Evolutionary conservation across 2,113 vertebrate species (phyloP), one percentile per base, ranked within the genome.

Genomic region (Malurus elegans): DNA sequence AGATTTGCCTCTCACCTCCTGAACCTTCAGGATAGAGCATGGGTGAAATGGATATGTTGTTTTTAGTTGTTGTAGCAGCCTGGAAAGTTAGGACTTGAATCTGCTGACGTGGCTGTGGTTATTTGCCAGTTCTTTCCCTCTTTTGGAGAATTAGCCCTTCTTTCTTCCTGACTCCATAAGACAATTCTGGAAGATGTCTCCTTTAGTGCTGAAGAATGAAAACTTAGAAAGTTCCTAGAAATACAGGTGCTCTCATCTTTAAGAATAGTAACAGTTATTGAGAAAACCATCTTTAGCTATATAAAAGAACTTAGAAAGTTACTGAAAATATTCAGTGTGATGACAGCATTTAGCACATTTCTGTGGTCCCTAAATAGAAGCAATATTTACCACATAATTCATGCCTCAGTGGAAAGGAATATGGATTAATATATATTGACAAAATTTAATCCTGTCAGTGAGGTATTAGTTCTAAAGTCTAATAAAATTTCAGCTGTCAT

Each of bases 1-100:
- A 94, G 86, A 91, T 80, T 93, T 97, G 86, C 73, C 40, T 94
- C 88, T 96, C 95, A 97, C 92, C 93, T 94, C 79, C 83, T 94
- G 95, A 96, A 95, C 96, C 90, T 92, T 92, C 61, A 84, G 80
- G 34, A 92, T 57, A 72, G 50, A 85, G 50, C 23, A 65, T 50
- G 65, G 79, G 62, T 86, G 93, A 94, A 96, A 96, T 79, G 78
- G 71, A 85, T 94, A 89, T 87, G 62, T 88, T 94, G 76, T 15
- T 90, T 96, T 93, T 18, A 89, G 94, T 92, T 86, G 60, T 62
- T 92, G 64, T 47, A 96, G 80, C 85, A 88, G 88, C 72, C 64
- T 96, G 75, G 72, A 92, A 95, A 93, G 36, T 84, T 29, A 65
- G n/a, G 40, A 67, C 48, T 64, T 81, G n/a, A 90, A 93, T 88